Evolutionary conservation across 2,113 vertebrate genomes (phyloP), one percentile per base, ranked within the genome.

Genomic region (Entomyzon cyanotis): DNA sequence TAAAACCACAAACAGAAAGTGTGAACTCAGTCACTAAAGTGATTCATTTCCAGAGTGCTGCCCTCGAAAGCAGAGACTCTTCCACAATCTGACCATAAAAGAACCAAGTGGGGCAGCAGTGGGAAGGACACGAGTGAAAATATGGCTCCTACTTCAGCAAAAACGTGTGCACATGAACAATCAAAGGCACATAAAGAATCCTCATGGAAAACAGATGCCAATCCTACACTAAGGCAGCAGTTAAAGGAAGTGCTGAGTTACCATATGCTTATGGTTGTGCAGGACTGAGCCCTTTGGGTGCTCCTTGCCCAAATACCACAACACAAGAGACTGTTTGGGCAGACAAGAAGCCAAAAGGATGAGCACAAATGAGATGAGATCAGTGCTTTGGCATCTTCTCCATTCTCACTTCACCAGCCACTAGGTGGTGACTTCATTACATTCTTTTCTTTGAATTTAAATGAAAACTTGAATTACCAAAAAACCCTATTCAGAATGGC

Each of bases 311-410:
- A 15, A 37, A 64, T 2, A 42, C 16, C 41, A 1, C 17, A 49
- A 14, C 10, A 24, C 2, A 5, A 64, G 35, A 59, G 33, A 17
- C 67, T 46, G 17, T 12, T 20, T 23, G 5, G 21, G 68, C 46
- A 77, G 58, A 49, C 13, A 55, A 30, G 30, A 21, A 41, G 44
- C 23, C 21, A 58, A 3, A 3, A 33, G 41, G 31, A 13, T 37
- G 31, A 49, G 28, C 35, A 42, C n/a, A 63, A 49, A 28, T 17
- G 30, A 73, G 14, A 28, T 33, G 25, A 84, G 35, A 27, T 39
- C 1, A 6, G 20, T 3, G 3, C 7, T 15, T 20, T 8, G 15
- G 14, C 1, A 2, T 1, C 0, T 19, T 78, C 30, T 15, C 69
- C 64, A 11, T n/a, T 33, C 42, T 68, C 22, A 59, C 20, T 27